phyloP scores from a whole-genome alignment of 2,888 invertebrate species.

The Acanthosoma haemorrhoidale region DNA sequence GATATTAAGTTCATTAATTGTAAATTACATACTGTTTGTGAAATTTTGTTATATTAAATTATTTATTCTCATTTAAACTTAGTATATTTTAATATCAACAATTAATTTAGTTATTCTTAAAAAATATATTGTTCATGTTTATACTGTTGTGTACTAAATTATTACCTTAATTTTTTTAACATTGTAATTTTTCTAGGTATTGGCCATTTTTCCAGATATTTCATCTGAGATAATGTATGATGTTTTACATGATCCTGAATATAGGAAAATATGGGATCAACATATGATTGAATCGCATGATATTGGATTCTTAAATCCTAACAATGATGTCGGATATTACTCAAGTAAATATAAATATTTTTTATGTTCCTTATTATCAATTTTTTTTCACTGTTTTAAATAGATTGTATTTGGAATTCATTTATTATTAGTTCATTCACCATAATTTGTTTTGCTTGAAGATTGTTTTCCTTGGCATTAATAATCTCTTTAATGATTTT shows the following conservation, averaged over 20 bases:
- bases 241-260: slow-evolving; percentile 84
- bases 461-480: not conserved
- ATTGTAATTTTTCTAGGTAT: slow-evolving; percentile 46
- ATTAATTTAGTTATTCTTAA: too few relatives aligned
- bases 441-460: not conserved
- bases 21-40: too few relatives aligned
- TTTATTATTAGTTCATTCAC: not conserved
- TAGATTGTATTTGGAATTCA: not conserved
- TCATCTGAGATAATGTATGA: slow-evolving; percentile 72
- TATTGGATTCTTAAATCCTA: slow-evolving; percentile 84
- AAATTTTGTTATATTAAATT: too few relatives aligned
- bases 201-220: slow-evolving; percentile 66
- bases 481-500: too few relatives aligned
- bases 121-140: too few relatives aligned
- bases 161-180: not conserved
- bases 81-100: too few relatives aligned
- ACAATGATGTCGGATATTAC: slow-evolving; percentile 90
- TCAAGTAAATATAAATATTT: slow-evolving; percentile 55
- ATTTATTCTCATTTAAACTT: too few relatives aligned
- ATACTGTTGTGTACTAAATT: too few relatives aligned
- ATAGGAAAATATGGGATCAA: slow-evolving; percentile 83
- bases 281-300: slow-evolving; percentile 82
- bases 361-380: too few relatives aligned
- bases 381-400: too few relatives aligned
- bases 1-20: too few relatives aligned